These are phyloP conservation scores for Triops longicaudatus DNA, from an alignment of 1,140 invertebrate genomes.

Conservation along the genomic window DNA sequence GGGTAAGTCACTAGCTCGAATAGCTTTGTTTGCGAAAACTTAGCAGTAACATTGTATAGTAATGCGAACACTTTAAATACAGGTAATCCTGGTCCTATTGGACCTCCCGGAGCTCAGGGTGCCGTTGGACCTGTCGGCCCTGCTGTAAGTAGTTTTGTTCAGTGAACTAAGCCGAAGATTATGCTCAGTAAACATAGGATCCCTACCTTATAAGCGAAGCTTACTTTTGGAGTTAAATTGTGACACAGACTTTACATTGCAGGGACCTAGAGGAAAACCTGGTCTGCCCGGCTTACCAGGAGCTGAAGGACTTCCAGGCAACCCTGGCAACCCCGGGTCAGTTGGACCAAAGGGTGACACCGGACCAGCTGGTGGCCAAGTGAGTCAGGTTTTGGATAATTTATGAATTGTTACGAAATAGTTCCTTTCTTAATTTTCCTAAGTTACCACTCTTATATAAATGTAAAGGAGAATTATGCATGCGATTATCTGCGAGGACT, in stretches of 20 bases:
- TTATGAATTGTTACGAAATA: no score
- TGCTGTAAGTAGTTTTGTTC: constrained; percentile 43
- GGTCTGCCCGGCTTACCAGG: constrained; percentile 62
- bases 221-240: not conserved
- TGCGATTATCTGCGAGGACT: not conserved
- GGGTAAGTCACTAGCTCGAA: not conserved
- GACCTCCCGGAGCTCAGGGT: constrained; percentile 57
- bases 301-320: constrained; percentile 61
- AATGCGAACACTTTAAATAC: constrained; percentile 29
- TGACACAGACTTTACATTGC: constrained; percentile 24
- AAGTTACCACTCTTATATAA: no score
- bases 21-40: not conserved
- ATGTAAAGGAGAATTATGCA: not conserved
- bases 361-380: constrained; percentile 54
- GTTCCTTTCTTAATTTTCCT: no score
- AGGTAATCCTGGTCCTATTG: constrained; percentile 53
- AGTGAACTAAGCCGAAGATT: not conserved
- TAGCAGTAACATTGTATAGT: no score
- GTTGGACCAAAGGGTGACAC: constrained; percentile 57
- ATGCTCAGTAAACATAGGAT: no score
- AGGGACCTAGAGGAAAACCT: constrained; percentile 63
- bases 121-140: constrained; percentile 57
- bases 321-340: constrained; percentile 57
- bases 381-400: constrained; percentile 28
- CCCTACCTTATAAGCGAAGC: no score